Conservation (phyloP, 2,113 vertebrate genomes). For the Oryzias javanicus region DNA sequence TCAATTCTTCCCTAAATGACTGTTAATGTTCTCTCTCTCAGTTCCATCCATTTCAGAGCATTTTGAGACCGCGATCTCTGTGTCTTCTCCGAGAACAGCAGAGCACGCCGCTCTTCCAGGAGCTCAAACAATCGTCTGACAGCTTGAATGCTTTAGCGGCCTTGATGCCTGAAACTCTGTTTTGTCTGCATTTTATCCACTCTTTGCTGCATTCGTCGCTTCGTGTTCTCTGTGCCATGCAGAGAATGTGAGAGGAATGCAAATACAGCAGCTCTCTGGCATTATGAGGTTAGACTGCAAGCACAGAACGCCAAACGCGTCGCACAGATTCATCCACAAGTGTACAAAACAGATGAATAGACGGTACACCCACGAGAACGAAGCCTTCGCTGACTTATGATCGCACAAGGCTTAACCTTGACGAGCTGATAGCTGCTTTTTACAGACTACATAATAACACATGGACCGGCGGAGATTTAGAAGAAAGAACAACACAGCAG, state of each 20-base stretch:
- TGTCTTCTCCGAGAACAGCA: constrained; percentile 21
- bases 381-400: constrained; percentile 17
- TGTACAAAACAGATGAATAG: neutral
- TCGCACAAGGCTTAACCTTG: constrained; percentile 40
- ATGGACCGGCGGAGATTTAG: constrained; percentile 15
- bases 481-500: constrained; percentile 2
- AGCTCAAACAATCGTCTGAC: constrained; percentile 9
- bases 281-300: neutral
- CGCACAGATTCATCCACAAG: neutral
- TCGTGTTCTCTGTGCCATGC: constrained; percentile 1
- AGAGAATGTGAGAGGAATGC: constrained; percentile 1
- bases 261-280: constrained; percentile 8
- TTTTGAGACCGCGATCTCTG: neutral
- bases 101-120: constrained; percentile 21
- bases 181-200: constrained; percentile 10
- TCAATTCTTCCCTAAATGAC: no score
- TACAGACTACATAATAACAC: constrained; percentile 5
- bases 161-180: constrained; percentile 25
- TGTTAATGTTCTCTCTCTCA: no score
- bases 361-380: neutral
- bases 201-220: neutral
- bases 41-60: no score
- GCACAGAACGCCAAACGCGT: neutral
- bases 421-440: constrained; percentile 16
- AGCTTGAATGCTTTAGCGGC: constrained; percentile 5